A percentile compares a stretch with the other conserved stretches of the same genome.
Evolutionary conservation across 2,888 invertebrate genomes (phyloP).

Genomic region (Synergus itoensis): DNA sequence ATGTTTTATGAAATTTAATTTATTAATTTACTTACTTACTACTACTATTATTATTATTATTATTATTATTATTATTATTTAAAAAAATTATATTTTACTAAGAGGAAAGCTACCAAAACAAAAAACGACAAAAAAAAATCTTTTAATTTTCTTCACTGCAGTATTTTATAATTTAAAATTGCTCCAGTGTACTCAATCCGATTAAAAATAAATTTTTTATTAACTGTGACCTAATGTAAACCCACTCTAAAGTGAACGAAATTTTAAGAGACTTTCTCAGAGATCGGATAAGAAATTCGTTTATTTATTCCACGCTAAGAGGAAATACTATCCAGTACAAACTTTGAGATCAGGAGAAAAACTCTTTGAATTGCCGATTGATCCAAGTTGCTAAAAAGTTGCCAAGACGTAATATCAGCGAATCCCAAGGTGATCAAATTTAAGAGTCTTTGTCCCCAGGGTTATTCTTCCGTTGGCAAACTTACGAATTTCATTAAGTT

Average conservation of each 20-base stretch:
- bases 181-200: too few relatives aligned
- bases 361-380: conserved; percentile 21
- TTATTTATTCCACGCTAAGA: background rate
- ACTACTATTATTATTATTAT: too few relatives aligned
- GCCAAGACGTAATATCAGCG: conserved; percentile 7
- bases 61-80: too few relatives aligned
- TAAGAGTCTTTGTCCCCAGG: conserved; percentile 8
- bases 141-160: too few relatives aligned
- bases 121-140: too few relatives aligned
- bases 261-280: background rate
- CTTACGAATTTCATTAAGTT: conserved; percentile 9
- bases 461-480: conserved; percentile 6
- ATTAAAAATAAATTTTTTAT: too few relatives aligned
- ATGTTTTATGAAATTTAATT: too few relatives aligned
- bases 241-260: background rate
- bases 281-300: background rate
- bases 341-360: background rate
- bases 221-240: background rate
- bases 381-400: conserved; percentile 23
- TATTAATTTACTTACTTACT: too few relatives aligned
- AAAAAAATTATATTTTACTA: too few relatives aligned
- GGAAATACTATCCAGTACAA: background rate
- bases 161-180: too few relatives aligned
- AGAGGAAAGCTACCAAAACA: too few relatives aligned
- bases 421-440: conserved; percentile 19